Evolutionary conservation across 2,113 vertebrate genomes (phyloP).

Genomic region (Sylvia atricapilla): DNA sequence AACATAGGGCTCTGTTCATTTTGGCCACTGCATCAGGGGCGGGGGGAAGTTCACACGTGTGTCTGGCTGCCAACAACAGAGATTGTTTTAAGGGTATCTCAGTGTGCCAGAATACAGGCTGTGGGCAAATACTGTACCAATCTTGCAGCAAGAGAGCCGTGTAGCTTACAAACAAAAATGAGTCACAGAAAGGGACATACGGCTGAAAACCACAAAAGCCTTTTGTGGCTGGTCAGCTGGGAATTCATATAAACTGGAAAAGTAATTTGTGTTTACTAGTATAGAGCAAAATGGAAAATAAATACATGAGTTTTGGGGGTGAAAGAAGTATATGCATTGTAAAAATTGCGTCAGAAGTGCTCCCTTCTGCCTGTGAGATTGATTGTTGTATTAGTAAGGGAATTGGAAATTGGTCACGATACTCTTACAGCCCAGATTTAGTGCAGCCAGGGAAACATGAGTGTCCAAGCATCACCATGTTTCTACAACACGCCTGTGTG

Average conservation of each 20-base stretch:
- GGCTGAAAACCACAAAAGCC: background rate
- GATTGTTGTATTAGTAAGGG: background rate
- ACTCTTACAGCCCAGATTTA: background rate
- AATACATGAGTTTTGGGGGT: background rate
- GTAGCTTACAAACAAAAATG: background rate
- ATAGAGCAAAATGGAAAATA: background rate
- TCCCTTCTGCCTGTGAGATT: background rate
- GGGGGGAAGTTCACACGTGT: accelerated
- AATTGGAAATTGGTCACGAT: background rate
- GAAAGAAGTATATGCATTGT: background rate
- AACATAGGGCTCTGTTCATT: background rate
- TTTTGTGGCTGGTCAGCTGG: background rate
- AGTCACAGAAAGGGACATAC: background rate
- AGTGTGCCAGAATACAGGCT: background rate
- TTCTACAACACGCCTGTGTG: accelerated
- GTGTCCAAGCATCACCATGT: background rate
- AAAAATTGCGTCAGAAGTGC: background rate
- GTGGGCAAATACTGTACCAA: background rate
- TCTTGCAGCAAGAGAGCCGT: accelerated
- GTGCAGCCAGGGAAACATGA: background rate
- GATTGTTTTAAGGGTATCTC: background rate
- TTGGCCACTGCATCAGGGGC: background rate
- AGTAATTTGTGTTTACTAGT: background rate
- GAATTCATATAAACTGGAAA: background rate
- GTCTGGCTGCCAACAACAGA: background rate